These are phyloP conservation scores for Podargus strigoides DNA, from an alignment of 2,797 vertebrate species.

Conservation along the genomic window DNA sequence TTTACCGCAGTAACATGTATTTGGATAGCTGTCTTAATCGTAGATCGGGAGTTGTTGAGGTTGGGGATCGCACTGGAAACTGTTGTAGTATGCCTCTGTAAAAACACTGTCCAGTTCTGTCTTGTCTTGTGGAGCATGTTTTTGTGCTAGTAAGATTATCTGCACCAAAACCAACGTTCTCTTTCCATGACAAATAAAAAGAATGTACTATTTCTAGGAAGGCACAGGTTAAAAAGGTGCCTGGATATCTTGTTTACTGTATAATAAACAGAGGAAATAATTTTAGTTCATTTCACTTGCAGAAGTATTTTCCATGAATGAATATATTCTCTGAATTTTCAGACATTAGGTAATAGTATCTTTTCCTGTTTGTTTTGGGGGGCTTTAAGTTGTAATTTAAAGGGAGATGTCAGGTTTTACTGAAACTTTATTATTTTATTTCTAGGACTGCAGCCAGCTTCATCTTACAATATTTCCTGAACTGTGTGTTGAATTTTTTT, in stretches of 20 bases:
- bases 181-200: background rate
- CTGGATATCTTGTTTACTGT: background rate
- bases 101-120: background rate
- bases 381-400: background rate
- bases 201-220: background rate
- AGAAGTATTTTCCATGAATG: conserved; percentile 35
- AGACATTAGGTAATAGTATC: conserved; percentile 56
- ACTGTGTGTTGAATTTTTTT: background rate
- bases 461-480: background rate
- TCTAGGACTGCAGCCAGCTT: background rate
- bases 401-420: background rate
- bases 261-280: background rate
- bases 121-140: background rate
- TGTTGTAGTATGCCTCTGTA: background rate
- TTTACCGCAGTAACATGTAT: background rate
- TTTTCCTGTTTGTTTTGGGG: conserved; percentile 42
- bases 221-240: background rate
- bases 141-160: background rate
- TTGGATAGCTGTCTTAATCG: background rate
- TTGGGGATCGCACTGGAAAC: background rate
- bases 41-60: background rate
- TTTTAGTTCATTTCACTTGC: background rate
- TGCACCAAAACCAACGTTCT: background rate
- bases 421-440: background rate
- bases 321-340: conserved; percentile 41